These are phyloP conservation scores for Rhagologus leucostigma DNA, from an alignment of 2,113 vertebrate species.

Conservation along the genomic window DNA sequence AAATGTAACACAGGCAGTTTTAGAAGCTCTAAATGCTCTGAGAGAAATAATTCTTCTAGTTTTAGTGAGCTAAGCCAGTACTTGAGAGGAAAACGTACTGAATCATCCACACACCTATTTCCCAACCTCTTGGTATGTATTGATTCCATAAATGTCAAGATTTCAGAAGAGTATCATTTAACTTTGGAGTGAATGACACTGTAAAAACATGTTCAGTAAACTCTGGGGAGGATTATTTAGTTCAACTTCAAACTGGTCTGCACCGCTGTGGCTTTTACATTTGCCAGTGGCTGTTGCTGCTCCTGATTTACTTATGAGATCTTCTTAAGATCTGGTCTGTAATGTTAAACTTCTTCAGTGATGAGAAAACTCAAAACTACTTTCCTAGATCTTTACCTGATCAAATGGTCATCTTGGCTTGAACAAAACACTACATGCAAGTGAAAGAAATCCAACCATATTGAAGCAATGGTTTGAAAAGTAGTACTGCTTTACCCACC, in stretches of 20 bases:
- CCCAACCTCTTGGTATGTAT: not conserved
- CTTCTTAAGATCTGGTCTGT: not conserved
- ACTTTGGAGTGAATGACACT: not conserved
- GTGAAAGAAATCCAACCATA: not conserved
- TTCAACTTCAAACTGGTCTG: not conserved
- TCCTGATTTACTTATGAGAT: not conserved
- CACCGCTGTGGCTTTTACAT: not conserved
- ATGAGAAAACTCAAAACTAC: not conserved
- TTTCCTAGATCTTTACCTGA: not conserved
- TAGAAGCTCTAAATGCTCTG: not conserved
- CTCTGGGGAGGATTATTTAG: not conserved
- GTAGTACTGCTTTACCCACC: not conserved
- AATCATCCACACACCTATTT: not conserved
- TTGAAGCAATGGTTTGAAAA: not conserved
- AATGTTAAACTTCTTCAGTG: not conserved
- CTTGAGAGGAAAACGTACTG: not conserved
- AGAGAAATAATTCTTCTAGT: slow-evolving; percentile 1
- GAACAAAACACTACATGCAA: not conserved
- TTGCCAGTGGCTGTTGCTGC: not conserved
- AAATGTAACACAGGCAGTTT: slow-evolving; percentile 12
- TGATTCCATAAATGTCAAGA: not conserved
- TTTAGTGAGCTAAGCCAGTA: not conserved
- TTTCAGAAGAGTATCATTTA: not conserved
- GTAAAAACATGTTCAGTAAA: not conserved
- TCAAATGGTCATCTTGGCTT: not conserved